Evolutionary conservation across 2,888 invertebrate genomes (phyloP).

Genomic region (Pardosa pseudoannulata): DNA sequence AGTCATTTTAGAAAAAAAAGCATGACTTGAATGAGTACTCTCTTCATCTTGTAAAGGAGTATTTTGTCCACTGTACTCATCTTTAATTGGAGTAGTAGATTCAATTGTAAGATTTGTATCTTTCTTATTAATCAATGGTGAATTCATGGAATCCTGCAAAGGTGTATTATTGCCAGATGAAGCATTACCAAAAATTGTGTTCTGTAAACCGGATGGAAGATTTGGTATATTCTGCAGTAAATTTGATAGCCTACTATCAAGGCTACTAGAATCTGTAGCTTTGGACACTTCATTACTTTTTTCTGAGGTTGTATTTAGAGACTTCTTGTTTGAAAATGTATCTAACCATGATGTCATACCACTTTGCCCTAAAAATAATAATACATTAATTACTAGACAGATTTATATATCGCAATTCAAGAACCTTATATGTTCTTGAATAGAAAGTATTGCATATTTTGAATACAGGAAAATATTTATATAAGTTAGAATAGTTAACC

Average conservation of each 20-base stretch:
- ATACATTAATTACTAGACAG: too few relatives aligned
- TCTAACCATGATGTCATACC: slow-evolving; percentile 72
- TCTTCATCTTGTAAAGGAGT: slow-evolving; percentile 74
- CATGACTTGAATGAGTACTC: slow-evolving; percentile 49
- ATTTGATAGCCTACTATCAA: slow-evolving; percentile 74
- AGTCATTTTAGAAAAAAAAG: slow-evolving; percentile 41
- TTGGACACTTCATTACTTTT: slow-evolving; percentile 15
- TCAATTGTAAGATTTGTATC: slow-evolving; percentile 38
- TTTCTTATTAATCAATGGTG: slow-evolving; percentile 54
- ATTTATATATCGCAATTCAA: too few relatives aligned
- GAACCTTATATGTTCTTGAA: too few relatives aligned
- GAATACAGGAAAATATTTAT: too few relatives aligned
- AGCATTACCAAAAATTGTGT: slow-evolving; percentile 33
- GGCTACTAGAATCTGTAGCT: slow-evolving; percentile 68
- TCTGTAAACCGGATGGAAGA: slow-evolving; percentile 62
- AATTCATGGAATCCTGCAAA: slow-evolving; percentile 15
- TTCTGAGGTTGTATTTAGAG: background rate
- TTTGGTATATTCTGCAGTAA: slow-evolving; percentile 74
- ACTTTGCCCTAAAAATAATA: slow-evolving; percentile 50
- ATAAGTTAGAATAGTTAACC: too few relatives aligned
- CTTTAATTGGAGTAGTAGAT: slow-evolving; percentile 73
- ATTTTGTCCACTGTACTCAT: slow-evolving; percentile 74
- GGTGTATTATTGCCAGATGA: slow-evolving; percentile 48
- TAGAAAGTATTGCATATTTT: too few relatives aligned
- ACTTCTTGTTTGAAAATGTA: slow-evolving; percentile 47